A percentile compares a stretch with the other conserved stretches of the same genome.
These are phyloP conservation scores for Colius striatus DNA, from an alignment of 2,113 vertebrate genomes.

Conservation along the genomic window DNA sequence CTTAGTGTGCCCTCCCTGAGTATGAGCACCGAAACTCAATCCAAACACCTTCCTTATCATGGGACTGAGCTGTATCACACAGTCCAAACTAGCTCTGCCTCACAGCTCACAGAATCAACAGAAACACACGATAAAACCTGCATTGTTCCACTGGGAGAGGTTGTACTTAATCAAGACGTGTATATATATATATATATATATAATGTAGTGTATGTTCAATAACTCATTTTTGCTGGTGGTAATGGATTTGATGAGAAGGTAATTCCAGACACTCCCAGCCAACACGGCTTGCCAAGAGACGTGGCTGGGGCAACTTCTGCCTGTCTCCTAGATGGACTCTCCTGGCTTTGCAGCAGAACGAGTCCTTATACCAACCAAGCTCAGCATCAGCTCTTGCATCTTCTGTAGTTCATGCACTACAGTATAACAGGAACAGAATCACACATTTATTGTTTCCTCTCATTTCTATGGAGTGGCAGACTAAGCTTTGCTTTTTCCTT, in stretches of 20 bases:
- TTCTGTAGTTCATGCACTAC: background rate
- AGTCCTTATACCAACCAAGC: background rate
- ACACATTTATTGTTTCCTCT: background rate
- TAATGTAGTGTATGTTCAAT: background rate
- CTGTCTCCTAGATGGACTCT: background rate
- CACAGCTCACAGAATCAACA: slow-evolving; percentile 41
- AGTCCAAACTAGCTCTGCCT: slow-evolving; percentile 12
- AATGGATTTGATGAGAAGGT: background rate
- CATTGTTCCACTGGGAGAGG: slow-evolving; percentile 17
- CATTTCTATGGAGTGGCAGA: background rate
- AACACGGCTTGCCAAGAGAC: background rate
- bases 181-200: background rate
- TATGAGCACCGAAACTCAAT: background rate
- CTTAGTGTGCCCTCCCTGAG: background rate
- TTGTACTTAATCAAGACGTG: background rate
- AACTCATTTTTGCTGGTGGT: background rate
- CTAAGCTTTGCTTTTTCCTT: background rate
- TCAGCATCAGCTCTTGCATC: background rate
- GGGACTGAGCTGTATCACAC: background rate
- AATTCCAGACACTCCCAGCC: background rate
- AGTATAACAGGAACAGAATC: background rate
- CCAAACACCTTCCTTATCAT: background rate
- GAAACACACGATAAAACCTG: slow-evolving; percentile 18
- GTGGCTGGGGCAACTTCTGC: background rate
- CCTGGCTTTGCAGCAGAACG: background rate